These are phyloP conservation scores for Brachionus rotundiformis DNA, from an alignment of 1,140 invertebrate genomes.

Conservation along the genomic window DNA sequence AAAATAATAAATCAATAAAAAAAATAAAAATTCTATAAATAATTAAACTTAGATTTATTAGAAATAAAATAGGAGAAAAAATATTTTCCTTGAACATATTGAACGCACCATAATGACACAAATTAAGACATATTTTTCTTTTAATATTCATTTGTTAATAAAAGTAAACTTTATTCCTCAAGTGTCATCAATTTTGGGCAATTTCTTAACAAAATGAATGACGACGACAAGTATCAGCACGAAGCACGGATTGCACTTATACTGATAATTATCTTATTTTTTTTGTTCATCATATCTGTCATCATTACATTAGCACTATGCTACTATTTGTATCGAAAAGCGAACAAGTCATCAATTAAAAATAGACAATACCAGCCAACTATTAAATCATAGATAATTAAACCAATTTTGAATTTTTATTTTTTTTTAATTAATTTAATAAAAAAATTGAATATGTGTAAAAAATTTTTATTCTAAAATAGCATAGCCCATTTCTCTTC, in stretches of 20 bases:
- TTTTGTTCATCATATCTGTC: constrained; percentile 4
- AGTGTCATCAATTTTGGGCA: neutral
- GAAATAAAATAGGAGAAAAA: no score
- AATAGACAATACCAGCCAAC: neutral
- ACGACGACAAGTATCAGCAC: neutral
- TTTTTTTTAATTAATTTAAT: neutral
- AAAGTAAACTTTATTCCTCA: no score
- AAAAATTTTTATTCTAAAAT: neutral
- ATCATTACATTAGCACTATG: neutral
- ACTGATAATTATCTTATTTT: constrained; percentile 16
- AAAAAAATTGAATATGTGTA: neutral
- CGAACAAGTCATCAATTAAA: neutral
- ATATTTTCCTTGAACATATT: no score
- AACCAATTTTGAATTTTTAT: neutral
- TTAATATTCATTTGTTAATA: neutral
- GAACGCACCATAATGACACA: neutral
- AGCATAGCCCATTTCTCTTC: neutral
- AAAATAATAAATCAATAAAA: no score
- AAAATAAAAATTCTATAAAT: no score
- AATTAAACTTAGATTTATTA: no score
- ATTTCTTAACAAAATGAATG: neutral
- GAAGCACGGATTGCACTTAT: neutral
- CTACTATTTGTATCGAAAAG: neutral
- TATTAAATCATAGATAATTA: neutral
- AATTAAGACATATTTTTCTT: neutral